phyloP scores from a whole-genome alignment of 1,140 invertebrate genomes.

The Pogonus chalceus region DNA sequence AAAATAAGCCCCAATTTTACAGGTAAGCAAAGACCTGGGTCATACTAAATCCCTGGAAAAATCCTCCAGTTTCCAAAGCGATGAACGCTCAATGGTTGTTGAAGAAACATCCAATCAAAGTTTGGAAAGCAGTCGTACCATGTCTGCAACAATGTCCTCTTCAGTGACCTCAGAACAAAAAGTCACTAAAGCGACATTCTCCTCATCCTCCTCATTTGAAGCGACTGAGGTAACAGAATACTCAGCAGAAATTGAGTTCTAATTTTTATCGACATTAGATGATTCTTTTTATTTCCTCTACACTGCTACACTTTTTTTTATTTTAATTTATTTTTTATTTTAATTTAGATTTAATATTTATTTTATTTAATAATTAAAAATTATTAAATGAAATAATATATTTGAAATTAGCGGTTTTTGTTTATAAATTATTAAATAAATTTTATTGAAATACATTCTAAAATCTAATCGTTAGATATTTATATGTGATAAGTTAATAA shows the following conservation, averaged over 20 bases:
- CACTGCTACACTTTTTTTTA: constrained; percentile 4
- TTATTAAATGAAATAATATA: too few relatives aligned
- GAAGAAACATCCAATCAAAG: constrained; percentile 24
- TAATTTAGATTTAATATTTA: too few relatives aligned
- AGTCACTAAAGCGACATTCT: constrained; percentile 25
- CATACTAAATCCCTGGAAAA: constrained; percentile 28
- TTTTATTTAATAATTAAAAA: too few relatives aligned
- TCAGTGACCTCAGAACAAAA: constrained; percentile 25
- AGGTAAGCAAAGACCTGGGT: constrained; percentile 28
- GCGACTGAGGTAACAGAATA: constrained; percentile 28
- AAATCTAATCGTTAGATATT: too few relatives aligned
- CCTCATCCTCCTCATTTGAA: constrained; percentile 30
- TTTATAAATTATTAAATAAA: too few relatives aligned
- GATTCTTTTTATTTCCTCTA: neutral
- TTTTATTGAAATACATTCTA: neutral
- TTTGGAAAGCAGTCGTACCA: constrained; percentile 23
- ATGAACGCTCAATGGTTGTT: constrained; percentile 25
- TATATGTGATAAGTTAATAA: neutral
- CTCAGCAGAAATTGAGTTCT: constrained; percentile 25
- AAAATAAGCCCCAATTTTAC: too few relatives aligned
- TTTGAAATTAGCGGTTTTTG: too few relatives aligned
- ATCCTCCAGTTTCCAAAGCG: constrained; percentile 26
- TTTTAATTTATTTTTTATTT: too few relatives aligned
- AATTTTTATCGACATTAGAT: constrained; percentile 3
- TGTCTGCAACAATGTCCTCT: constrained; percentile 23